Conservation (phyloP, 2,797 vertebrate genomes). For the Acanthurus tractus region DNA sequence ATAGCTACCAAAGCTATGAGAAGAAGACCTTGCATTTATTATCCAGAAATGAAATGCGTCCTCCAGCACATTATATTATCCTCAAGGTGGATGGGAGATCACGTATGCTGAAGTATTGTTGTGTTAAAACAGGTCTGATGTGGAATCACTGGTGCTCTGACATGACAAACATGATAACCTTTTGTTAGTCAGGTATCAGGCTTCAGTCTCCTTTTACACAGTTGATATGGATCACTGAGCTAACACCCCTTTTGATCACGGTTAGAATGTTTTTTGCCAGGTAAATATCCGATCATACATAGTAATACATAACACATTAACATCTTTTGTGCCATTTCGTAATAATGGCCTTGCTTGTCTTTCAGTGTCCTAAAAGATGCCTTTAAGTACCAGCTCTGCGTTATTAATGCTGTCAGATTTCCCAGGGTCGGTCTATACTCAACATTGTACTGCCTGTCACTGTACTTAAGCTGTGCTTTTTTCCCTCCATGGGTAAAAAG, state of each 20-base stretch:
- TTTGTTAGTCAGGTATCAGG: conserved; percentile 8
- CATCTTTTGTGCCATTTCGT: no score
- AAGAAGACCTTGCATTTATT: conserved; percentile 48
- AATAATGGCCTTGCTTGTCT: no score
- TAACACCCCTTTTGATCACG: neutral
- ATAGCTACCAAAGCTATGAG: conserved; percentile 47
- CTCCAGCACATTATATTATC: neutral
- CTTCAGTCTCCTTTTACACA: neutral
- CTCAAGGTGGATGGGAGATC: neutral
- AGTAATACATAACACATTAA: no score
- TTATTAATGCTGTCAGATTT: no score
- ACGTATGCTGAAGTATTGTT: neutral
- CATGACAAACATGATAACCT: neutral
- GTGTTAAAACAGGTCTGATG: conserved; percentile 20
- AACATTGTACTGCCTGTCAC: no score
- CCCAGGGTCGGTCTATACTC: no score
- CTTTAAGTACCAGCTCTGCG: no score
- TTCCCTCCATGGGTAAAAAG: no score
- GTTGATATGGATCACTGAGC: neutral
- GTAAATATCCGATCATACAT: neutral
- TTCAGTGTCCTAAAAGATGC: no score
- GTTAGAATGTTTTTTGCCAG: conserved; percentile 3
- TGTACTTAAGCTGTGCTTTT: no score
- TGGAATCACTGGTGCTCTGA: conserved; percentile 22
- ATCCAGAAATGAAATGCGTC: conserved; percentile 38